These are phyloP conservation scores for Synanthedon andrenaeformis DNA, from an alignment of 2,888 invertebrate genomes.

Conservation along the genomic window DNA sequence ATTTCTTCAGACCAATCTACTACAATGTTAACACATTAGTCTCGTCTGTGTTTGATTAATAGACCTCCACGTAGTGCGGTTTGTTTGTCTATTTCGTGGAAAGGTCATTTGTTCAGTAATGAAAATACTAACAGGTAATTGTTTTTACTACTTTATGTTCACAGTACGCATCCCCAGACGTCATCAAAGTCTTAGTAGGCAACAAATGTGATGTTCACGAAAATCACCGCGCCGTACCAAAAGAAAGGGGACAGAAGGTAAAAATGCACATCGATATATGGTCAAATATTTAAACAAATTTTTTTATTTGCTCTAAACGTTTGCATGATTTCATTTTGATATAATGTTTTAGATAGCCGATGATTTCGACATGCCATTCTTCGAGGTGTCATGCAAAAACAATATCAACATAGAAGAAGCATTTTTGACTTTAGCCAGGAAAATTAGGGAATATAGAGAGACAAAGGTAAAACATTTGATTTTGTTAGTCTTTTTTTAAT, in stretches of 20 bases:
- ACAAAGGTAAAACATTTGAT: slow-evolving; percentile 67
- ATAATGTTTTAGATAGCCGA: slow-evolving; percentile 78
- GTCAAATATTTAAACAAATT: neutral
- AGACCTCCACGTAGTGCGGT: neutral
- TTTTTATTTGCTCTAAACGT: neutral
- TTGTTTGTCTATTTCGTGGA: neutral
- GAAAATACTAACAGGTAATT: too few relatives aligned
- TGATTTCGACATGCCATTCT: slow-evolving; percentile 89
- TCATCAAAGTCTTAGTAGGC: slow-evolving; percentile 86
- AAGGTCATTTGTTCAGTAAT: too few relatives aligned
- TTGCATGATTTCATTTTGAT: neutral
- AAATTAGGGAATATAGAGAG: slow-evolving; percentile 84
- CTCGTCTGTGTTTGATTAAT: slow-evolving; percentile 4
- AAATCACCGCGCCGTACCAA: slow-evolving; percentile 80
- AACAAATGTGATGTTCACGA: slow-evolving; percentile 86
- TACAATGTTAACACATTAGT: neutral
- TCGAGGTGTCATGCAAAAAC: slow-evolving; percentile 89
- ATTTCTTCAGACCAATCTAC: too few relatives aligned
- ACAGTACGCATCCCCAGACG: slow-evolving; percentile 88
- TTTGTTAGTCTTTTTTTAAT: neutral
- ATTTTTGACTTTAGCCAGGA: slow-evolving; percentile 82
- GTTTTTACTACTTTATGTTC: slow-evolving; percentile 12
- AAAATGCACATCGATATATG: neutral
- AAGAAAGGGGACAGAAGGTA: slow-evolving; percentile 85
- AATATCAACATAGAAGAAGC: slow-evolving; percentile 88